phyloP scores from a whole-genome alignment of 2,797 vertebrate genomes.

The Enteromius unitaeniatus region DNA sequence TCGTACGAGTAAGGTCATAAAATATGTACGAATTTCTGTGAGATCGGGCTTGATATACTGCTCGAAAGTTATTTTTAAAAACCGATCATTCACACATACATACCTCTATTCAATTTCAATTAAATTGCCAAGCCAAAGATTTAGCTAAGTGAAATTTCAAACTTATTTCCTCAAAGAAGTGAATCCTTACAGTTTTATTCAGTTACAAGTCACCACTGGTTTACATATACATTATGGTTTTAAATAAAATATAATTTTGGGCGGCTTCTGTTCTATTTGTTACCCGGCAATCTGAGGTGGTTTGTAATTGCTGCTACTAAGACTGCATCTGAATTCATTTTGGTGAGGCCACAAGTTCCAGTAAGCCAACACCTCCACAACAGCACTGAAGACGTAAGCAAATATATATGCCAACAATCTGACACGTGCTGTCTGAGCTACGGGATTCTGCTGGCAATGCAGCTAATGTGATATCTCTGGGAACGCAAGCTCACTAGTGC shows the following conservation, averaged over 20 bases:
- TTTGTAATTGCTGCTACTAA: slow-evolving; percentile 16
- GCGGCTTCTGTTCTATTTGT: neutral
- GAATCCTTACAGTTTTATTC: neutral
- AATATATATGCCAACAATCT: slow-evolving; percentile 26
- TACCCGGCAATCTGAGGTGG: neutral
- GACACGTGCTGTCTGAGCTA: slow-evolving; percentile 30
- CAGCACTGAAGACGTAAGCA: slow-evolving; percentile 32
- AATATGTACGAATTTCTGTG: too few species aligned
- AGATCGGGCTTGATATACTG: too few species aligned
- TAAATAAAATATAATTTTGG: neutral
- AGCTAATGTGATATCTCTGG: slow-evolving; percentile 41
- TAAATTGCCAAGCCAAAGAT: neutral
- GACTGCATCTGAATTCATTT: slow-evolving; percentile 16
- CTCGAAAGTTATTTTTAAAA: neutral
- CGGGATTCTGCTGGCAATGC: slow-evolving; percentile 36
- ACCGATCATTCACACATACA: neutral
- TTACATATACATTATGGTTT: neutral
- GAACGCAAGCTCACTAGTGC: slow-evolving; percentile 11
- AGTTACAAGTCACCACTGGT: neutral
- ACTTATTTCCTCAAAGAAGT: neutral
- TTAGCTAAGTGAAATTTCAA: neutral
- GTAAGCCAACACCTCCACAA: slow-evolving; percentile 32
- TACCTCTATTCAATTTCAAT: neutral
- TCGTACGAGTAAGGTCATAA: too few species aligned
- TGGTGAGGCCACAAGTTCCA: slow-evolving; percentile 15